Conservation (phyloP, 2,888 invertebrate genomes). For the Escarpia spicata region DNA sequence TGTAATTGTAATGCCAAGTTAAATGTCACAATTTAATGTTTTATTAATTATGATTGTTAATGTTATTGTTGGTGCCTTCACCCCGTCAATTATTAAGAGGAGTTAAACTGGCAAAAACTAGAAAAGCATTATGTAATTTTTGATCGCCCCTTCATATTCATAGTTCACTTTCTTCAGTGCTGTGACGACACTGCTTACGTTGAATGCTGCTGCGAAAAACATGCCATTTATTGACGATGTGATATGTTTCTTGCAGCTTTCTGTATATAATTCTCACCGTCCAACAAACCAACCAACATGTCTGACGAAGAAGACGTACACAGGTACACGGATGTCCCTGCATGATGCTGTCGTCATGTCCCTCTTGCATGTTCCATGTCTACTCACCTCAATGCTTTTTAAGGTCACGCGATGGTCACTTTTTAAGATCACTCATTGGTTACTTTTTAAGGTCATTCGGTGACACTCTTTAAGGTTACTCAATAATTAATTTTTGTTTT, state of each 20-base stretch:
- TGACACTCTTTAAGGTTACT: too few relatives aligned
- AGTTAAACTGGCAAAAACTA: neutral
- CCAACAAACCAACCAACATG: conserved; percentile 24
- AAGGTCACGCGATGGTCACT: neutral
- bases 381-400: neutral
- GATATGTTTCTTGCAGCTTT: neutral
- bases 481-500: too few relatives aligned
- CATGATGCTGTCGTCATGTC: neutral
- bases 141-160: neutral
- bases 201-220: neutral
- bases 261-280: conserved; percentile 11
- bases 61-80: too few relatives aligned
- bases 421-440: too few relatives aligned
- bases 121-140: neutral
- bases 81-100: neutral
- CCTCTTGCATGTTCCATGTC: neutral
- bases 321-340: conserved; percentile 19
- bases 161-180: neutral
- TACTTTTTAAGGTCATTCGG: too few relatives aligned
- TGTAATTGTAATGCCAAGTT: neutral
- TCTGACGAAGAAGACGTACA: conserved; percentile 22
- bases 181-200: neutral
- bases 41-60: neutral
- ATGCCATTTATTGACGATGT: neutral
- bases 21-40: neutral